Conservation (phyloP, 1,140 invertebrate genomes). For the Nasonia longicornis region DNA sequence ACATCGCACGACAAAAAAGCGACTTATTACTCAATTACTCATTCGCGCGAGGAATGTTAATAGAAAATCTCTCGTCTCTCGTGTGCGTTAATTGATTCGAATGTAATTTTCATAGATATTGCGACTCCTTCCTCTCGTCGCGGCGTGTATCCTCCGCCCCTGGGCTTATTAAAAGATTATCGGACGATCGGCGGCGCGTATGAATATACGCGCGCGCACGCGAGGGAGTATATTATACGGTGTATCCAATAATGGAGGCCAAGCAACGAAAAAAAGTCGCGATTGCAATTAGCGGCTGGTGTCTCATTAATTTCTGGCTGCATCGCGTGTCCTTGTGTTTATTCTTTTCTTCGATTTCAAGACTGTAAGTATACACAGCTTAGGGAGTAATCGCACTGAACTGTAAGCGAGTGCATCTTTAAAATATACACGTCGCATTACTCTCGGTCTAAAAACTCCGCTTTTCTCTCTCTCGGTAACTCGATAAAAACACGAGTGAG, state of each 20-base stretch:
- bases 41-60: constrained; percentile 30
- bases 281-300: constrained; percentile 1
- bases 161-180: constrained; percentile 44
- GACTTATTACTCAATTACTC: constrained; percentile 37
- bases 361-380: background rate
- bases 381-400: background rate
- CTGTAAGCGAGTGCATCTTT: background rate
- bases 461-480: background rate
- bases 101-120: constrained; percentile 36
- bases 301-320: background rate
- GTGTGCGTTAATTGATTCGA: background rate
- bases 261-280: background rate
- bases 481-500: constrained; percentile 13
- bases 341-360: background rate
- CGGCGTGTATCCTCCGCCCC: background rate
- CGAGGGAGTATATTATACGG: background rate
- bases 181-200: constrained; percentile 12
- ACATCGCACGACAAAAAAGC: background rate
- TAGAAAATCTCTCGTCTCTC: background rate
- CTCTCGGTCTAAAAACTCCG: constrained; percentile 27
- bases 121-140: background rate
- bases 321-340: background rate
- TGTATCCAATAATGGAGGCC: background rate
- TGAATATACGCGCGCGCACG: background rate
- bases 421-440: background rate